Percentiles rank a stretch among this genome's conserved stretches.
Evolutionary conservation across 2,113 vertebrate genomes (phyloP).

Genomic region (Ellobius talpinus): DNA sequence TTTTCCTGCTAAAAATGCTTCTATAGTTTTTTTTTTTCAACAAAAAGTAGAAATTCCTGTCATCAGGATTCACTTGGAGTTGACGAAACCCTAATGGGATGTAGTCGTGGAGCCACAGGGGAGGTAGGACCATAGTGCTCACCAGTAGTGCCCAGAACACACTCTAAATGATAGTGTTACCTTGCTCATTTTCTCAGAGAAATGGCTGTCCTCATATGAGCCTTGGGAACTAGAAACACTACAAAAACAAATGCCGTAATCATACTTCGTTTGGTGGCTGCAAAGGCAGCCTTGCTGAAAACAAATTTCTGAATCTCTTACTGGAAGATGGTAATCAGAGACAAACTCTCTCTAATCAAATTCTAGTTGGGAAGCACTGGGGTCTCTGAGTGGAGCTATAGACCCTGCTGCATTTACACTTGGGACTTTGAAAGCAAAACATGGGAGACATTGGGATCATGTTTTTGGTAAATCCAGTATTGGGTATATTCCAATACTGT

Average conservation of each 20-base stretch:
- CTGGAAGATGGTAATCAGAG: neutral
- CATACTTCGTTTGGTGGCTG: neutral
- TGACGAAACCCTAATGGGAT: constrained; percentile 47
- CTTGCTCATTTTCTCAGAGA: neutral
- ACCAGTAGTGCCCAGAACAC: too few species aligned
- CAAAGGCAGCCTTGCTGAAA: neutral
- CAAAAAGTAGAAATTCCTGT: constrained; percentile 37
- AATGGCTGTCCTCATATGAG: neutral
- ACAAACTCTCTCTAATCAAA: neutral
- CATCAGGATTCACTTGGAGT: constrained; percentile 36
- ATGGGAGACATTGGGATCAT: neutral
- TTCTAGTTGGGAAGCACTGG: neutral
- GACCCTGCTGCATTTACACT: neutral
- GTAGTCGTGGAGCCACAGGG: neutral
- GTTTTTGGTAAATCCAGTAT: neutral
- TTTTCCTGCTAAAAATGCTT: constrained; percentile 61
- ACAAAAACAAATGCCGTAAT: neutral
- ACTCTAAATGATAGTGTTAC: neutral
- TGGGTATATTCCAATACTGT: neutral
- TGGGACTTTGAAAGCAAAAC: neutral
- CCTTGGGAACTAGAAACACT: neutral
- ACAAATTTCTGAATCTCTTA: neutral
- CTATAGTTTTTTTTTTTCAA: constrained; percentile 28
- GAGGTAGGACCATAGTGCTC: neutral
- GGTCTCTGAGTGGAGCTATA: neutral